Conservation (phyloP, 2,888 invertebrate genomes). For the Drosophila atroscutellata region DNA sequence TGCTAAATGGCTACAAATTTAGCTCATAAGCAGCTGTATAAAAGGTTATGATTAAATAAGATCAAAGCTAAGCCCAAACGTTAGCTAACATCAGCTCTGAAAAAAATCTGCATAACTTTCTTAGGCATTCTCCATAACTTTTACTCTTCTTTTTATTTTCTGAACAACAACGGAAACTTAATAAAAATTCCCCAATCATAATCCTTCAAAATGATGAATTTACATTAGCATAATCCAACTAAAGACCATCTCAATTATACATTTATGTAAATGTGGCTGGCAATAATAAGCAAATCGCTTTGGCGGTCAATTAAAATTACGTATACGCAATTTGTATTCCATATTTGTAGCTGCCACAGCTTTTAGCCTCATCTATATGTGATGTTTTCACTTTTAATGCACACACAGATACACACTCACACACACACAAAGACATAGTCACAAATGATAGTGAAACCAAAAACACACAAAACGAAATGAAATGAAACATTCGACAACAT, state of each 20-base stretch:
- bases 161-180: neutral
- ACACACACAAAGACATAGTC: constrained; percentile 7
- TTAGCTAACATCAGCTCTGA: constrained; percentile 33
- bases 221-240: constrained; percentile 53
- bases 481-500: constrained; percentile 72
- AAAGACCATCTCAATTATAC: constrained; percentile 11
- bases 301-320: constrained; percentile 77
- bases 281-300: constrained; percentile 61
- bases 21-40: constrained; percentile 11
- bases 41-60: constrained; percentile 25
- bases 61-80: constrained; percentile 23
- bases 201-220: constrained; percentile 48
- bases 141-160: constrained; percentile 29
- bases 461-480: constrained; percentile 56
- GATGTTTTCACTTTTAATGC: constrained; percentile 76
- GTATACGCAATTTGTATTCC: constrained; percentile 79
- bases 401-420: constrained; percentile 34
- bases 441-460: constrained; percentile 69
- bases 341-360: constrained; percentile 41
- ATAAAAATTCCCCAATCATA: constrained; percentile 17
- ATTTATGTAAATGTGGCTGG: constrained; percentile 47
- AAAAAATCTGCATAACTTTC: constrained; percentile 56
- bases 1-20: constrained; percentile 28
- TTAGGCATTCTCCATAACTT: constrained; percentile 48
- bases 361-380: constrained; percentile 40